phyloP scores from a whole-genome alignment of 2,113 vertebrate species.

The Neofelis nebulosa region DNA sequence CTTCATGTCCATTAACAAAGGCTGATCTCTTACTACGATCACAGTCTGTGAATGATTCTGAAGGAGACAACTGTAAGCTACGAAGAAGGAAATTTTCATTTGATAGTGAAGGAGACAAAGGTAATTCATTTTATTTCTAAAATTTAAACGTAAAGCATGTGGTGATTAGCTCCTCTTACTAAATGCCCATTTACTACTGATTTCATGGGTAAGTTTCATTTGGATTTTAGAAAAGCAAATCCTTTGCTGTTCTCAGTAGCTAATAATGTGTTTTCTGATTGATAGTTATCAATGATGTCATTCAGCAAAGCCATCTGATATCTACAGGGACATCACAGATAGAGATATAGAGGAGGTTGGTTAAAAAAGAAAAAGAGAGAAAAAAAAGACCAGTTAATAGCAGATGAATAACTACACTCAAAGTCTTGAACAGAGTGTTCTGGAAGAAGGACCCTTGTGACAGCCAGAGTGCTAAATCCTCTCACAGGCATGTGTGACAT shows the following conservation, averaged over 20 bases:
- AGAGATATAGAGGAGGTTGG: background rate
- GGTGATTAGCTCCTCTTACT: conserved; percentile 15
- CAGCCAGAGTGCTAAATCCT: background rate
- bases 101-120: conserved; percentile 91
- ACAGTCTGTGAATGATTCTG: conserved; percentile 88
- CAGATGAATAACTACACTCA: background rate
- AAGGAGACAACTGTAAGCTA: conserved; percentile 89
- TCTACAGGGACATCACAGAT: background rate
- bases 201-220: background rate
- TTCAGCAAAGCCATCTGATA: background rate
- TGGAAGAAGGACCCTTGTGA: background rate
- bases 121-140: conserved; percentile 86
- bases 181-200: conserved; percentile 1
- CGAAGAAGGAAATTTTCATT: conserved; percentile 94
- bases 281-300: background rate
- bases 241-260: background rate
- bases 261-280: background rate
- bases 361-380: background rate
- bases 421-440: background rate
- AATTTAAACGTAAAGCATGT: conserved; percentile 51
- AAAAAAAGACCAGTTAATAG: background rate
- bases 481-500: background rate
- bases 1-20: conserved; percentile 83
- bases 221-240: background rate
- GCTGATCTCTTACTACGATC: conserved; percentile 85